Base-by-base conservation (phyloP, 2,888 invertebrate genomes). In the Sarcophaga subvicina region DNA sequence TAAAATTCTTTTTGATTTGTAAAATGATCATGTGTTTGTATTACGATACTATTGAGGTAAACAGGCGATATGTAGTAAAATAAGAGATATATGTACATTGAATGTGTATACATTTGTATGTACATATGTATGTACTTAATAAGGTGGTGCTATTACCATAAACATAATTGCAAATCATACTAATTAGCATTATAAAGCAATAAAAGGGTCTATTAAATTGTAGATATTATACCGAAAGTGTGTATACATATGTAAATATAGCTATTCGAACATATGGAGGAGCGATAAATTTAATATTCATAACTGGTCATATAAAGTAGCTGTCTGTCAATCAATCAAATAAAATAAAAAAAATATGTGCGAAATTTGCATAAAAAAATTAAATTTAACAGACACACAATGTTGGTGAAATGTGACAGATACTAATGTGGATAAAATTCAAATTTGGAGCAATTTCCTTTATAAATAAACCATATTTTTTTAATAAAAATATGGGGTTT, bases 291-390 rank as follows among this genome's bases (percentile, higher is more conserved):
- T 63, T 14, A 47, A 37, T 12, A 45, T 60, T 17, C 59, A 22
- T 63, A n/a, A 73, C 37, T 69, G 47, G 63, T n/a, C 60, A 71
- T 60, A 49, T 60, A 66, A 76, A 80, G 22, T 80, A 80, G 76
- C 80, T 71, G 20, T 66, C 84, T 80, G 62, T 71, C 70, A 80
- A 72, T 71, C 17, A 76, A 62, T 79, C 63, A 64, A 70, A 80
- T 75, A 4, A 47, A 6, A 64, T n/a, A 59, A 62, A 25, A 47
- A 54, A n/a, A 37, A 20, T 17, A 0, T 66, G 14, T 20, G 49
- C 2, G 20, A 70, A 47, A 69, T 47, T n/a, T 75, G 22, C 17
- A 49, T 62, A 64, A 25, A 27, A 54, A 45, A 63, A 47, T 6
- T 0, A 20, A 64, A 47, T 49, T 49, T 37, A 62, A 11, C 17